phyloP scores from a whole-genome alignment of 2,888 invertebrate genomes.

The Epinotia brunnichana region DNA sequence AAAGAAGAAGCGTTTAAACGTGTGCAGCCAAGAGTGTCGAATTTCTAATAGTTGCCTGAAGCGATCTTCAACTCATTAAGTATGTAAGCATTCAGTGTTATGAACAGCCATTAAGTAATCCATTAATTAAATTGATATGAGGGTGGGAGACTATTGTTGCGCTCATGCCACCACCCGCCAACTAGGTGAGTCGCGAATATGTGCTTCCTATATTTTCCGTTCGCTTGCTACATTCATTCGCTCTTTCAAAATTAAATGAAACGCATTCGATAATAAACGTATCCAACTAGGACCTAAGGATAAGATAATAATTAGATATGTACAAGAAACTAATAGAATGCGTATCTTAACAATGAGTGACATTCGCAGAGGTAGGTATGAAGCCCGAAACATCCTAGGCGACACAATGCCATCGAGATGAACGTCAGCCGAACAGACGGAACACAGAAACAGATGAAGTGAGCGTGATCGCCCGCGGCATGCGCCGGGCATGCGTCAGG shows the following conservation, averaged over 20 bases:
- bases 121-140: slow-evolving; percentile 64
- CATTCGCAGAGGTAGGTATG: slow-evolving; percentile 76
- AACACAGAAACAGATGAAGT: slow-evolving; percentile 83
- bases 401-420: slow-evolving; percentile 79
- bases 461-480: slow-evolving; percentile 81
- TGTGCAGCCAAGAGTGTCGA: slow-evolving; percentile 83
- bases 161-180: slow-evolving; percentile 63
- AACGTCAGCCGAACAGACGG: slow-evolving; percentile 79
- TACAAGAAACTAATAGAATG: slow-evolving; percentile 82
- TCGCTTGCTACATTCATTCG: slow-evolving; percentile 59
- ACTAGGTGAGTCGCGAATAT: slow-evolving; percentile 56
- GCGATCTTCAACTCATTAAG: slow-evolving; percentile 75
- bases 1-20: slow-evolving; percentile 80
- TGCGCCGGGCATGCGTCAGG: slow-evolving; percentile 80
- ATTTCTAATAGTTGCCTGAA: slow-evolving; percentile 81
- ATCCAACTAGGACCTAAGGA: slow-evolving; percentile 72
- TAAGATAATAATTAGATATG: slow-evolving; percentile 64
- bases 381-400: slow-evolving; percentile 75
- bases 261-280: slow-evolving; percentile 57
- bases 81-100: slow-evolving; percentile 81
- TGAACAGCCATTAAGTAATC: slow-evolving; percentile 76
- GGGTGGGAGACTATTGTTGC: slow-evolving; percentile 62
- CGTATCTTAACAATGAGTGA: slow-evolving; percentile 80
- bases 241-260: slow-evolving; percentile 61
- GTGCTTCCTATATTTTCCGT: slow-evolving; percentile 52